Conservation (phyloP, 2,113 vertebrate species). For the Oceanites oceanicus region DNA sequence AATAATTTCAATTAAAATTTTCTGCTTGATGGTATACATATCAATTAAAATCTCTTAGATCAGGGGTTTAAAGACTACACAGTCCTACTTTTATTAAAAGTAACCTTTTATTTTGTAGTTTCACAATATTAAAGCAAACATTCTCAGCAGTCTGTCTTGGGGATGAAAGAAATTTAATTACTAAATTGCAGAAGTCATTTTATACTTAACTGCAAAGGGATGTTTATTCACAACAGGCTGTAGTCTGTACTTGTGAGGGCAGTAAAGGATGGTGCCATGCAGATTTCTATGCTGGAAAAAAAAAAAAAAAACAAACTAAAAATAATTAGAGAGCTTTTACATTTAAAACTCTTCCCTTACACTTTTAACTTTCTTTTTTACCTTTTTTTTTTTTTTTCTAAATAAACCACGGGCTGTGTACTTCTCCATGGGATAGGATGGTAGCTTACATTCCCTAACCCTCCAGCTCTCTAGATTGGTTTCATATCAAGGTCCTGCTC, state of each 20-base stretch:
- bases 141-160: neutral
- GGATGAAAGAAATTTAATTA: constrained; percentile 23
- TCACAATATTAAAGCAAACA: neutral
- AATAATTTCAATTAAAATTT: neutral
- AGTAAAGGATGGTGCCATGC: neutral
- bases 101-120: neutral
- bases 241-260: neutral
- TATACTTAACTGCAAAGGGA: neutral
- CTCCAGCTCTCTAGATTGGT: neutral
- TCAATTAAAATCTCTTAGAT: neutral
- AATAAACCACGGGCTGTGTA: neutral
- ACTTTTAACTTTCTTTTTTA: neutral
- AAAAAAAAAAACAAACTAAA: no score
- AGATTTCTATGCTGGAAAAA: neutral
- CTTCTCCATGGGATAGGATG: neutral
- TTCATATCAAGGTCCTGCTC: neutral
- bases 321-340: neutral
- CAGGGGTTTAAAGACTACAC: neutral
- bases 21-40: neutral
- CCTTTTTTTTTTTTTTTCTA: neutral
- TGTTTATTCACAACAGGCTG: neutral
- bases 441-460: neutral
- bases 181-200: constrained; percentile 2
- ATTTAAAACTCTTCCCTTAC: neutral
- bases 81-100: neutral